Evolutionary conservation across 2,888 invertebrate species (phyloP), one percentile per base, ranked within the genome.

Genomic region (Leucozona laternaria): DNA sequence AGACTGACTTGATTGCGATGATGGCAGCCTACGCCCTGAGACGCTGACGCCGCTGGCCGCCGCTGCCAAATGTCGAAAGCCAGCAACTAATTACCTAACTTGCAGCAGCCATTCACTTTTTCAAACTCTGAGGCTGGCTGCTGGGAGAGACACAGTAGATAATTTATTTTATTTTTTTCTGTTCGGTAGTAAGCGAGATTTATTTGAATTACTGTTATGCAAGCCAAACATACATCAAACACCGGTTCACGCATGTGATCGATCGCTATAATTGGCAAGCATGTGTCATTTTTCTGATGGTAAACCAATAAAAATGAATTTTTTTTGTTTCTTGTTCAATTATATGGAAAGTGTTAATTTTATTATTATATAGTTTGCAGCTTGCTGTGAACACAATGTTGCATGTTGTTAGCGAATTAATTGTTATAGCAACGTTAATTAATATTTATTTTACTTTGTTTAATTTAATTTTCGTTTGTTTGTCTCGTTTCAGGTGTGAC

Each of bases 401-500:
- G 72, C 85, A 86, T 81, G 85, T 68, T 77, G 58, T 43, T 78
- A 22, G 68, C 73, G 78, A 48, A 81, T 78, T 86, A 78, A 81
- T 73, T 40, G 34, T 45, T 60, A 68, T 58, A 22, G 5, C 13
- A 43, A 45, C 10, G 76, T 40, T 72, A 68, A 73, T 72, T 77
- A 22, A 17, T 48, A 31, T 64, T 4, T 20, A 57, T 28, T 15
- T 20, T 20, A 1, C 89, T 80, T 88, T 79, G 89, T 82, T 89
- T 89, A 60, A 71, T 53, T 71, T n/a, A n/a, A 62, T 11, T 13
- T 40, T n/a, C 5, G 11, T 17, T 45, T 28, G 25, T 76, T 43
- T 89, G 90, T 91, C 90, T 91, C 90, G 90, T 94, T 94, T 89
- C 95, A 94, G 96, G 95, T 93, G 97, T 97, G 93, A 96, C 97